Base-by-base conservation (phyloP, 2,888 invertebrate species). In the Galeopsomyia nigrocyanea region DNA sequence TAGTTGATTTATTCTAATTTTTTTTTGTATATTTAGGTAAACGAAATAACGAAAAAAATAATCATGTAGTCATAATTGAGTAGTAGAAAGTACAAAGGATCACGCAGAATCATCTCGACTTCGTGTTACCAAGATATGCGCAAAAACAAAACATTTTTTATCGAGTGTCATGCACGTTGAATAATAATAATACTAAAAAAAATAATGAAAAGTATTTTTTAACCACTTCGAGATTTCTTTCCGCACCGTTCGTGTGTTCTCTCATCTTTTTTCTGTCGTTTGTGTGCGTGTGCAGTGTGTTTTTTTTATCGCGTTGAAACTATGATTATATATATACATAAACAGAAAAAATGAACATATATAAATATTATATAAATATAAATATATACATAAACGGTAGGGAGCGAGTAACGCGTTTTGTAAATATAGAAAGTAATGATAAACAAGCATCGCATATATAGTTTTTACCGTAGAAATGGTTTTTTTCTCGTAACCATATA, bases 351-450 rank as follows among this genome's bases (percentile, higher is more conserved):
- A 63, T 56, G 75, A 74, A 77, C 67, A 75, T 65, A 70, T 71
- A 64, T 60, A 73, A 53, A 61, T 21, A 50, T 68, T 16, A 21
- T 56, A 31, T 31, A 57, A 1, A 22, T 68, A 64, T 65, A 65
- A 21, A 49, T 69, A 73, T 61, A 69, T 66, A 31, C 31, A 31
- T 31, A 26, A 65, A 69, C 56, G 65, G 50, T 64, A 73, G 62
- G 63, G 49, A 51, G 46, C 58, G 68, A 58, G 55, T 39, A 63
- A n/a, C 58, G 80, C 81, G 80, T 80, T 81, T 71, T 80, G 72
- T 72, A 73, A 46, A 73, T 73, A 82, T 81, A 82, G 78, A 82
- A 81, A 83, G 79, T 83, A 83, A 83, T 83, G n/a, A 82, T 83
- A 83, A 64, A 65, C 47, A 65, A 46, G n/a, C 7, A 31, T 55